Base-by-base conservation (phyloP, 2,888 invertebrate genomes). In the Cephus rjabovi region DNA sequence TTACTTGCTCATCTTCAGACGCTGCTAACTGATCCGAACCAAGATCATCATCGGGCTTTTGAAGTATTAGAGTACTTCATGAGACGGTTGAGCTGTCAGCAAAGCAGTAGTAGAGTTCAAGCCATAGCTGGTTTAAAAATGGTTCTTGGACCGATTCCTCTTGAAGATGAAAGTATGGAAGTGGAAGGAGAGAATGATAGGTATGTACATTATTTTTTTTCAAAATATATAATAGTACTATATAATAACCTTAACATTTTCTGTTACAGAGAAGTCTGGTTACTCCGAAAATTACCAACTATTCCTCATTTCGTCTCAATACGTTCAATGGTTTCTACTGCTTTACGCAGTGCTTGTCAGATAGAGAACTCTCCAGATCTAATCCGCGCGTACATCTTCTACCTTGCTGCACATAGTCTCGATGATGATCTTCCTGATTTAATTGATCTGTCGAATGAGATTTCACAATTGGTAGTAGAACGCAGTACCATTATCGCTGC, bases 31-130 rank as follows among this genome's bases (percentile, higher is more conserved):
- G 94, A 93, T 88, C 91, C 92, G 75, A 92, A 92, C 83, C 93
- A 88, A 86, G 95, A 93, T 81, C 92, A 93, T 69, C 93, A 93
- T 78, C 93, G 95, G 68, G 96, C 97, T 74, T 95, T 95, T 81
- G 98, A 98, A 87, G 96, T 98, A 75, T 92, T 98, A 77, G 97
- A 97, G 89, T 98, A 98, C 92, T 97, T 98, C 91, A 93, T 98
- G 87, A 94, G 97, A 84, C 92, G 98, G 35, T 93, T 98, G 30
- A 95, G 97, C 77, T 98, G 98, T 37, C 94, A 95, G 76, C 96
- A 97, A 85, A 95, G 95, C 71, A 93, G 94, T 73, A 96, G 96
- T 34, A 92, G 98, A 68, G 93, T 94, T 6, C 95, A 96, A 79
- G 98, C 98, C 0, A 95, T 95, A 73, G 93, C 94, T 89, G 94